A percentile compares a stretch with the other conserved stretches of the same genome.
Evolutionary conservation across 2,113 vertebrate genomes (phyloP).

Genomic region (Lamprologus lemairii): DNA sequence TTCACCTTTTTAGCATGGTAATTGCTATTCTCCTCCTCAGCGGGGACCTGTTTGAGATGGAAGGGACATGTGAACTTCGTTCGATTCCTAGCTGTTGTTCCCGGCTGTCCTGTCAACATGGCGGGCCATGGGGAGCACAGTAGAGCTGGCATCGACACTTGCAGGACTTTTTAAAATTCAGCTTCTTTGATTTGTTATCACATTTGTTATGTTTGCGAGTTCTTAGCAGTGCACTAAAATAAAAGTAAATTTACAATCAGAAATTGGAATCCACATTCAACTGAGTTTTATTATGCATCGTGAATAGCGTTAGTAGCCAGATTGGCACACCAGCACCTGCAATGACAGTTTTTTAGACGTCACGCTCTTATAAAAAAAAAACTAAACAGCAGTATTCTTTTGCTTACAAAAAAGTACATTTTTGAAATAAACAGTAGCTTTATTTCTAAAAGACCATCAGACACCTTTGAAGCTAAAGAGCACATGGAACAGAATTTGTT

Average conservation of each 20-base stretch:
- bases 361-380: not conserved
- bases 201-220: not conserved
- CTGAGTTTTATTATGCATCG: not conserved
- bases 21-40: slow-evolving; percentile 61
- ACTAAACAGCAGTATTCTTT: not conserved
- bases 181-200: not conserved
- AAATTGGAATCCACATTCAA: not conserved
- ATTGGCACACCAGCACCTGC: not conserved
- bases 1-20: slow-evolving; percentile 68
- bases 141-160: slow-evolving; percentile 4
- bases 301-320: not conserved
- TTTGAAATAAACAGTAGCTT: not conserved
- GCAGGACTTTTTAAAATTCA: not conserved
- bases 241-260: not conserved
- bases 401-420: not conserved
- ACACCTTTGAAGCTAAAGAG: slow-evolving; percentile 15
- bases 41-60: slow-evolving; percentile 64
- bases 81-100: slow-evolving; percentile 43
- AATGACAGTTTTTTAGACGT: not conserved
- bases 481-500: not conserved
- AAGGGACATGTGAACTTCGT: slow-evolving; percentile 32
- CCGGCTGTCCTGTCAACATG: slow-evolving; percentile 26
- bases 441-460: slow-evolving; percentile 21
- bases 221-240: not conserved
- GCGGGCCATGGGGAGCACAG: not conserved